Evolutionary conservation across 1,140 invertebrate species (phyloP).

Genomic region (Anagrus nilaparvatae): DNA sequence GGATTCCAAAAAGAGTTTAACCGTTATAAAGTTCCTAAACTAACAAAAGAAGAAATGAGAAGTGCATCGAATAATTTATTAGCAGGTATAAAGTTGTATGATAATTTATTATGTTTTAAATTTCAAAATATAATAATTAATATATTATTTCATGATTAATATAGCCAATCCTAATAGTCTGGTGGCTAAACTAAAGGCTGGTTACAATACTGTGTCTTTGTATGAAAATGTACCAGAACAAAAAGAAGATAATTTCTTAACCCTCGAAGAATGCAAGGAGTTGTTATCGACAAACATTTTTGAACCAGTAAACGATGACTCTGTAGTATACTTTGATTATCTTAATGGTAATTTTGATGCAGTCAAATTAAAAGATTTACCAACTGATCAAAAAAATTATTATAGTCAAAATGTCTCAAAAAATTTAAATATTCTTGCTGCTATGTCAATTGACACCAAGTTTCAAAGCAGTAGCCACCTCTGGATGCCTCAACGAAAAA

Average conservation of each 20-base stretch:
- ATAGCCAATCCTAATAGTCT: background rate
- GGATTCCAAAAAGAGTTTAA: background rate
- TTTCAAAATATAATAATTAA: background rate
- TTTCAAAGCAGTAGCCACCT: no score
- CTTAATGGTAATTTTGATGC: background rate
- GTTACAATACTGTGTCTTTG: background rate
- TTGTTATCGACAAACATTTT: background rate
- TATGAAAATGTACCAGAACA: background rate
- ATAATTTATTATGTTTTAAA: background rate
- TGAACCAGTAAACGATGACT: no score
- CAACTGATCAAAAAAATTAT: background rate
- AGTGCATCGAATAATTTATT: slow-evolving; percentile 1
- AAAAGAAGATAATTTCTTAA: background rate
- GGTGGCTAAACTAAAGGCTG: background rate
- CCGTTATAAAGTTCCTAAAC: background rate
- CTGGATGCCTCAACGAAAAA: background rate
- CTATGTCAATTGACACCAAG: no score
- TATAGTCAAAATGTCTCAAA: background rate
- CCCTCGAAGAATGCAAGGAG: background rate
- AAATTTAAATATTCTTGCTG: no score
- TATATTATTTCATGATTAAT: no score
- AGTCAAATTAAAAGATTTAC: background rate
- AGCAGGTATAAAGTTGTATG: background rate
- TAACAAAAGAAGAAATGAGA: background rate
- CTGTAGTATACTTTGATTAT: background rate